Conservation (phyloP, 2,797 vertebrate species). For the Phoebastria nigripes region DNA sequence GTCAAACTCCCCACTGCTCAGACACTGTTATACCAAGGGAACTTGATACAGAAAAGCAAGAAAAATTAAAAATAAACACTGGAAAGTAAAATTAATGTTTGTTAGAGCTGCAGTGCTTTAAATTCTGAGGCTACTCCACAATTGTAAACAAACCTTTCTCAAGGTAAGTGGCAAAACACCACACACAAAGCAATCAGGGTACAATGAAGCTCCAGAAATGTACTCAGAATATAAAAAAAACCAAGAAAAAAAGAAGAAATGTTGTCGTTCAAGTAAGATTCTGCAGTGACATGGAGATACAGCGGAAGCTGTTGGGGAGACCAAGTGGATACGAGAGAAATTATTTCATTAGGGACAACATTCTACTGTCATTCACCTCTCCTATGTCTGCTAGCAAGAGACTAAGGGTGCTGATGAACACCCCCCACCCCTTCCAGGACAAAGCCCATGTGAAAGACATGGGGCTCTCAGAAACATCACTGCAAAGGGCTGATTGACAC, state of each 20-base stretch:
- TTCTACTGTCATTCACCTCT: not conserved
- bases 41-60: not conserved
- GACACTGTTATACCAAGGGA: not conserved
- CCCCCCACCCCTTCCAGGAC: not conserved
- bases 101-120: not conserved
- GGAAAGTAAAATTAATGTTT: constrained; percentile 13
- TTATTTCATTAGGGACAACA: not conserved
- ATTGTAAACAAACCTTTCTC: not conserved
- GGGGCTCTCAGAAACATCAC: not conserved
- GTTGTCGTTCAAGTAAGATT: not conserved
- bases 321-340: not conserved
- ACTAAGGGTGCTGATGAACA: not conserved
- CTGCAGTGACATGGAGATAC: fast-evolving
- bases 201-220: not conserved
- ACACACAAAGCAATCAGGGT: not conserved
- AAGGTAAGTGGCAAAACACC: not conserved
- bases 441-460: fast-evolving
- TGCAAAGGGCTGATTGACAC: not conserved
- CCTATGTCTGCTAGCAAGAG: not conserved
- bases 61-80: constrained; percentile 18
- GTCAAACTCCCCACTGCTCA: not conserved
- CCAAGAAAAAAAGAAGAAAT: not conserved
- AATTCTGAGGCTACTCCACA: not conserved
- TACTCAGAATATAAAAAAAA: not conserved
- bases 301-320: not conserved